Percentiles rank a stretch among this genome's conserved stretches.
phyloP scores from a whole-genome alignment of 1,140 invertebrate genomes.

The Scylla paramamosain region DNA sequence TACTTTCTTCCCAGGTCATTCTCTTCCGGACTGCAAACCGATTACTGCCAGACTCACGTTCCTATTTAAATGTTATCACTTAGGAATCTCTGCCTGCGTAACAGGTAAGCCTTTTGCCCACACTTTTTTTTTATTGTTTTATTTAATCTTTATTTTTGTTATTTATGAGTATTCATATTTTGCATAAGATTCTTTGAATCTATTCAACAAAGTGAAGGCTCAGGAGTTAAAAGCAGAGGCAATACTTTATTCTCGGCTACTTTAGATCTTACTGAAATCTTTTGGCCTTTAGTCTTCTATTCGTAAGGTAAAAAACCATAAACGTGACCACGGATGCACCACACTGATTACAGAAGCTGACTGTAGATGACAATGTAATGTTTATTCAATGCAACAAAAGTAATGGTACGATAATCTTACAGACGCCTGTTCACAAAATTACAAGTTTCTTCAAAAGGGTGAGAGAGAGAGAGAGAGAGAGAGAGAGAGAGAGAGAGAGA shows the following conservation, averaged over 20 bases:
- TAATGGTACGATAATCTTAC: neutral
- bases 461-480: neutral
- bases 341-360: neutral
- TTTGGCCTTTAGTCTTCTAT: neutral
- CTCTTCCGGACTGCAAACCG: neutral
- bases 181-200: too few relatives aligned
- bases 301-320: neutral
- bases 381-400: constrained; percentile 1
- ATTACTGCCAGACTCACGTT: neutral
- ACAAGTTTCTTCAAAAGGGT: neutral
- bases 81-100: neutral
- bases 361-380: neutral
- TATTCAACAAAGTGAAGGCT: neutral
- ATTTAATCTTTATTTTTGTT: too few relatives aligned
- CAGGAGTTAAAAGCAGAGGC: neutral
- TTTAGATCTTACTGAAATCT: neutral
- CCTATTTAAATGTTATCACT: neutral
- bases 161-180: too few relatives aligned
- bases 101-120: neutral
- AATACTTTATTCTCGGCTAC: neutral
- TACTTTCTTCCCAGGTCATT: neutral
- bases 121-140: too few relatives aligned
- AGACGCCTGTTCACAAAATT: neutral
- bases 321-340: neutral
- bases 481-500: neutral